phyloP scores from a whole-genome alignment of 2,888 invertebrate genomes.

The Diarsia rubi region DNA sequence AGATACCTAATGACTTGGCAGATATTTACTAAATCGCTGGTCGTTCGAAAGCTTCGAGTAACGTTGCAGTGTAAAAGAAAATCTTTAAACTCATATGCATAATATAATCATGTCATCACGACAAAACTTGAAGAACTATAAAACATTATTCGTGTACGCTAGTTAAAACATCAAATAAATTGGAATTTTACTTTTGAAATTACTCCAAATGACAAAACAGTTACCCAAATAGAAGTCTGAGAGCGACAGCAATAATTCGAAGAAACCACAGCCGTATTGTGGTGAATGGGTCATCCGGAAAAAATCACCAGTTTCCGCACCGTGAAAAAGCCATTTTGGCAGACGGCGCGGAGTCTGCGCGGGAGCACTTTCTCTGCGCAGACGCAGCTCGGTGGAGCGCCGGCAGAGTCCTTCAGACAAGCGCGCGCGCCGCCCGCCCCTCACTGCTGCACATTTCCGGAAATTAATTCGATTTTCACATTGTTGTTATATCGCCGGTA shows the following conservation, averaged over 20 bases:
- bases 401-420: conserved; percentile 81
- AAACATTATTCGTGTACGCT: background rate
- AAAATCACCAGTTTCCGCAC: conserved; percentile 84
- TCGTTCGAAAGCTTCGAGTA: conserved; percentile 26
- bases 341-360: conserved; percentile 90
- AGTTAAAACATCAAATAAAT: background rate
- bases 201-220: conserved; percentile 47
- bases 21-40: conserved; percentile 27
- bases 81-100: background rate
- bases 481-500: conserved; percentile 66
- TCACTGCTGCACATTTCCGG: conserved; percentile 70
- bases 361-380: conserved; percentile 88
- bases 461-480: conserved; percentile 69
- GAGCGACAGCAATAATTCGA: conserved; percentile 46
- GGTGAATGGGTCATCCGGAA: conserved; percentile 82
- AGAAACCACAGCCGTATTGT: conserved; percentile 54
- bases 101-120: background rate
- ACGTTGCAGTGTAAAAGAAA: conserved; percentile 15
- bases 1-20: conserved; percentile 31
- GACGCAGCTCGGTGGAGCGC: conserved; percentile 77
- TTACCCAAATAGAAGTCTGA: conserved; percentile 45
- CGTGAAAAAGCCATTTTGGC: conserved; percentile 88
- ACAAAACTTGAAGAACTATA: conserved; percentile 1
- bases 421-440: conserved; percentile 82
- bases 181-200: conserved; percentile 13